These are phyloP conservation scores for Napeogenes inachia DNA, from an alignment of 2,888 invertebrate species.

Conservation along the genomic window DNA sequence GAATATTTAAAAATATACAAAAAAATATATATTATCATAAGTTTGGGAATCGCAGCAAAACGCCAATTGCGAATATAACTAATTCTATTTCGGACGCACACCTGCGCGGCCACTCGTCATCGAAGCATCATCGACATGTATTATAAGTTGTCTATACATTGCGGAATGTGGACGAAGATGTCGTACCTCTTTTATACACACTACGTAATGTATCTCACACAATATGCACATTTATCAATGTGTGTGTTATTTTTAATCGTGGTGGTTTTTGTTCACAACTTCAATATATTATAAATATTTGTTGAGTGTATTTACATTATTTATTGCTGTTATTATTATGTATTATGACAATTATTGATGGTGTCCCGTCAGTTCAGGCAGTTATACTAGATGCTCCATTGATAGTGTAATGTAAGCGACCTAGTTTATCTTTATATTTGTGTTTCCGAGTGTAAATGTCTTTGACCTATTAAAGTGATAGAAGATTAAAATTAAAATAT, in stretches of 20 bases:
- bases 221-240: too few species aligned
- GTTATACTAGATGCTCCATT: not conserved
- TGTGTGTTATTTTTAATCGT: too few species aligned
- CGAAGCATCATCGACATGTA: slow-evolving; percentile 54
- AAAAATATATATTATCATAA: slow-evolving; percentile 29
- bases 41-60: slow-evolving; percentile 57
- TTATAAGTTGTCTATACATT: slow-evolving; percentile 8
- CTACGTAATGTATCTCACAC: not conserved
- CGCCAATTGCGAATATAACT: slow-evolving; percentile 72
- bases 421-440: slow-evolving; percentile 3
- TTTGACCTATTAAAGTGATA: slow-evolving; percentile 8
- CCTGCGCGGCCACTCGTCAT: slow-evolving; percentile 68
- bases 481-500: not conserved
- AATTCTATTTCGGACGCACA: slow-evolving; percentile 65
- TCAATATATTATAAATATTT: too few species aligned
- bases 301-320: not conserved
- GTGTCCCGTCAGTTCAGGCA: not conserved
- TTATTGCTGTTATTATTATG: not conserved
- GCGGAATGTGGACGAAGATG: not conserved
- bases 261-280: not conserved
- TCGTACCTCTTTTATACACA: not conserved
- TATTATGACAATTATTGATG: not conserved
- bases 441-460: not conserved
- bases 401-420: slow-evolving; percentile 1
- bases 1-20: not conserved